phyloP scores from a whole-genome alignment of 2,113 vertebrate species.

The Corythoichthys intestinalis region DNA sequence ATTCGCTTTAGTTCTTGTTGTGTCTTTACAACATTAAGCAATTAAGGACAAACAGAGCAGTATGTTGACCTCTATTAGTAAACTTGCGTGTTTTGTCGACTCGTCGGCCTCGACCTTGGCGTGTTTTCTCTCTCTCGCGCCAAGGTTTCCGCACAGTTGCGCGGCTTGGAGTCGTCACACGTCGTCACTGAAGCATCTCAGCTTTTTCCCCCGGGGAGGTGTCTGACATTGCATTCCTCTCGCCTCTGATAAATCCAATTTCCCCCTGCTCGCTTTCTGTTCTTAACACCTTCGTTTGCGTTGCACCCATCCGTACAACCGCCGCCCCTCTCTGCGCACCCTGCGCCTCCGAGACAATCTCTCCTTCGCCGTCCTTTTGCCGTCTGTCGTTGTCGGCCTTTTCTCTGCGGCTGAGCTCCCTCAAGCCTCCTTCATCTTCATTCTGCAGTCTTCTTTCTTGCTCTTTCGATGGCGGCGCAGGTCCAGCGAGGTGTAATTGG shows the following conservation, averaged over 20 bases:
- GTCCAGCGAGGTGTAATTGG: constrained; percentile 64
- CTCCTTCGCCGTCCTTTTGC: constrained; percentile 16
- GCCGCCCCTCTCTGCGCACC: constrained; percentile 1
- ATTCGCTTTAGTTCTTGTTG: background rate
- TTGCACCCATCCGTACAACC: constrained; percentile 19
- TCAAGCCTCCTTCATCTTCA: constrained; percentile 23
- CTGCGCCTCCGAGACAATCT: constrained; percentile 10
- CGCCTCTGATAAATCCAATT: constrained; percentile 42
- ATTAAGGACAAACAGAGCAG: background rate
- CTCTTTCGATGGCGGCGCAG: constrained; percentile 41
- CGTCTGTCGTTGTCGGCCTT: constrained; percentile 12
- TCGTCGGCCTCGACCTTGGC: constrained; percentile 1
- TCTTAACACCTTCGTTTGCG: constrained; percentile 39
- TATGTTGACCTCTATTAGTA: background rate
- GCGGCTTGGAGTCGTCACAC: constrained; percentile 3
- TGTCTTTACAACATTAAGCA: background rate
- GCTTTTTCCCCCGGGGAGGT: constrained; percentile 14
- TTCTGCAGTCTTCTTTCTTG: constrained; percentile 17
- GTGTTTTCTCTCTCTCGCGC: background rate
- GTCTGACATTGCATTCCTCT: constrained; percentile 45
- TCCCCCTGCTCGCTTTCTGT: constrained; percentile 17
- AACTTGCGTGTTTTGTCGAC: constrained; percentile 3
- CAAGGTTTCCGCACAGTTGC: background rate
- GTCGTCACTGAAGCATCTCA: constrained; percentile 25
- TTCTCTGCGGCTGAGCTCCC: constrained; percentile 17